These are phyloP conservation scores for Antrozous pallidus DNA, from an alignment of 2,797 vertebrate genomes.

Conservation along the genomic window DNA sequence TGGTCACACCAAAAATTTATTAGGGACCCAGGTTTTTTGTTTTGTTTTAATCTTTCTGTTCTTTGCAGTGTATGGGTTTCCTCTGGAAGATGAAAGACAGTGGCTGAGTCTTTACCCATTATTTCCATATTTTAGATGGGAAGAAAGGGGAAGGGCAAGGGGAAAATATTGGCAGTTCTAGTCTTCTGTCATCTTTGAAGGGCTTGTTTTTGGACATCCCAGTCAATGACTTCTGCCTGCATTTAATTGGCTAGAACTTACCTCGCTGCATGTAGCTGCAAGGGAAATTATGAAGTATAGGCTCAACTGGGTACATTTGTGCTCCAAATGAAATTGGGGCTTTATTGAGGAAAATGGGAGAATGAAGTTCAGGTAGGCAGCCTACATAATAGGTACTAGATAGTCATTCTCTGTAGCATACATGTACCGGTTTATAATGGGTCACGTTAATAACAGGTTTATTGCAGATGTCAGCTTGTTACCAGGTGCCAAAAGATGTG, in stretches of 20 bases:
- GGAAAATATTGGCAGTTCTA: neutral
- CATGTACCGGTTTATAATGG: neutral
- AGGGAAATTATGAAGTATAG: neutral
- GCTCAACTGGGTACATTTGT: neutral
- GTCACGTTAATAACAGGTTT: neutral
- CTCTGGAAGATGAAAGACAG: neutral
- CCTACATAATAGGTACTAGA: neutral
- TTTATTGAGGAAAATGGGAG: neutral
- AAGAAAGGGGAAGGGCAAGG: neutral
- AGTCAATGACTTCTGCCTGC: neutral
- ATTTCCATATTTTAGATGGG: neutral
- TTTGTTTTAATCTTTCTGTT: neutral
- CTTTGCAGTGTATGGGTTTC: neutral
- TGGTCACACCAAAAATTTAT: neutral
- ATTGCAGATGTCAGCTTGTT: slow-evolving; percentile 1
- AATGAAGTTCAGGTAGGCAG: neutral
- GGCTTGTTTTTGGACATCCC: neutral
- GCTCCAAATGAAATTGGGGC: neutral
- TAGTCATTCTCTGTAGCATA: neutral
- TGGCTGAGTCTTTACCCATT: neutral
- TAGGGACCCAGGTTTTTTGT: neutral
- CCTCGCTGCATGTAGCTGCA: neutral
- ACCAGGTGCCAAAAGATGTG: neutral
- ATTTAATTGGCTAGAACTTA: neutral
- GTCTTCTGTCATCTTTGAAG: neutral